These are phyloP conservation scores for Alaudala cheleensis DNA, from an alignment of 2,113 vertebrate genomes.

Conservation along the genomic window DNA sequence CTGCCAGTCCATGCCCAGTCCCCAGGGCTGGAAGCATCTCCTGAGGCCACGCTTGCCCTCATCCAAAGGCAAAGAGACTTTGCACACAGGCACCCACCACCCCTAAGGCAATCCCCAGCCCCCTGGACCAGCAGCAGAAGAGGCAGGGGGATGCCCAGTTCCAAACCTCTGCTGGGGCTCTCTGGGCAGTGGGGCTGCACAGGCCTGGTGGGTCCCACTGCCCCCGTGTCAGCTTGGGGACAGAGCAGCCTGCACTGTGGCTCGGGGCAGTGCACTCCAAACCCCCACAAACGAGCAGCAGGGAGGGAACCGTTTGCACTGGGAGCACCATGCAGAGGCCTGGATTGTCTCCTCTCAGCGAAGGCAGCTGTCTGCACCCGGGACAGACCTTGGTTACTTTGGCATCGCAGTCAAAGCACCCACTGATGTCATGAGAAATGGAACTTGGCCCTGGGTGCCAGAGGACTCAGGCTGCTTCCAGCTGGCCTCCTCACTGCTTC, in stretches of 20 bases:
- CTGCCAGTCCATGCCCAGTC: neutral
- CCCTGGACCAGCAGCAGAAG: neutral
- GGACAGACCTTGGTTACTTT: neutral
- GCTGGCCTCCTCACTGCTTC: conserved; percentile 35
- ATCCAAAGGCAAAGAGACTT: neutral
- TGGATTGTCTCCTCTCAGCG: neutral
- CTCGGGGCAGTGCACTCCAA: neutral
- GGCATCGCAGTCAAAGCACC: neutral
- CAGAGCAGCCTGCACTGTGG: neutral
- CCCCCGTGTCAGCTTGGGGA: accelerated
- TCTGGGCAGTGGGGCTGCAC: accelerated
- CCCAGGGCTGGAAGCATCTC: neutral
- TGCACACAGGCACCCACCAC: accelerated
- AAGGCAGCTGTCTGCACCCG: conserved; percentile 33
- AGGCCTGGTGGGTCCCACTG: accelerated
- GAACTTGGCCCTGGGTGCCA: neutral
- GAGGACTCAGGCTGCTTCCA: conserved; percentile 16
- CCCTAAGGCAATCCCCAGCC: neutral
- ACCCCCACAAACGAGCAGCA: neutral
- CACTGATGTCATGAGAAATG: conserved; percentile 9
- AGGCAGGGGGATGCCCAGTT: accelerated
- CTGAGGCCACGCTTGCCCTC: accelerated
- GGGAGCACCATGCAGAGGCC: neutral
- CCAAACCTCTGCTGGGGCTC: accelerated
- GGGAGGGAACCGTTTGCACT: neutral